Evolutionary conservation across 2,797 vertebrate genomes (phyloP).

Genomic region (Peromyscus nudipes): DNA sequence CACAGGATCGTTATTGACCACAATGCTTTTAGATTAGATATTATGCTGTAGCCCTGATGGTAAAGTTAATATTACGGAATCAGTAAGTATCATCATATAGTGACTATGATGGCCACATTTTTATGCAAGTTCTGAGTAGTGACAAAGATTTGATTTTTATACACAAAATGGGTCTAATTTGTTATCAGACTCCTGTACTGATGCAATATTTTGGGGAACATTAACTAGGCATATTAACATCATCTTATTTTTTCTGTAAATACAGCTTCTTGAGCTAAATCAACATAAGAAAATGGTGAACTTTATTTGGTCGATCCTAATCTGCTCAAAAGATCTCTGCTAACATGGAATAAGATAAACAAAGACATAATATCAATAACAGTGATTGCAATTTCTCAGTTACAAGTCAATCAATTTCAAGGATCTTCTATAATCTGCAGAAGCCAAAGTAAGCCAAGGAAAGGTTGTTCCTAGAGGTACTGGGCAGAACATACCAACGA

Average conservation of each 20-base stretch:
- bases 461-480: not conserved
- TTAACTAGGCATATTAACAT: not conserved
- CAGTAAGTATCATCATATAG: not conserved
- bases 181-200: not conserved
- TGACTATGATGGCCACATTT: not conserved
- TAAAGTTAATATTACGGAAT: not conserved
- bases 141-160: not conserved
- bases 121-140: not conserved
- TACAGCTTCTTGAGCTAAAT: not conserved
- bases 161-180: not conserved
- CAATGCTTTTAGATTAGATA: not conserved
- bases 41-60: not conserved
- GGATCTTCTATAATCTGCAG: not conserved
- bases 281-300: not conserved
- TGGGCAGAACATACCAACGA: not conserved
- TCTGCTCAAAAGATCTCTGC: not conserved
- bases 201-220: not conserved
- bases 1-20: not conserved
- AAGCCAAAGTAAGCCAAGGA: not conserved
- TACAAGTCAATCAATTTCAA: not conserved
- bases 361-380: not conserved
- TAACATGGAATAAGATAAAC: not conserved
- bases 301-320: not conserved
- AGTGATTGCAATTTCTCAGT: not conserved
- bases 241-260: not conserved